Evolutionary conservation across 1,140 invertebrate genomes (phyloP).

Genomic region (Drosophila sechellia): DNA sequence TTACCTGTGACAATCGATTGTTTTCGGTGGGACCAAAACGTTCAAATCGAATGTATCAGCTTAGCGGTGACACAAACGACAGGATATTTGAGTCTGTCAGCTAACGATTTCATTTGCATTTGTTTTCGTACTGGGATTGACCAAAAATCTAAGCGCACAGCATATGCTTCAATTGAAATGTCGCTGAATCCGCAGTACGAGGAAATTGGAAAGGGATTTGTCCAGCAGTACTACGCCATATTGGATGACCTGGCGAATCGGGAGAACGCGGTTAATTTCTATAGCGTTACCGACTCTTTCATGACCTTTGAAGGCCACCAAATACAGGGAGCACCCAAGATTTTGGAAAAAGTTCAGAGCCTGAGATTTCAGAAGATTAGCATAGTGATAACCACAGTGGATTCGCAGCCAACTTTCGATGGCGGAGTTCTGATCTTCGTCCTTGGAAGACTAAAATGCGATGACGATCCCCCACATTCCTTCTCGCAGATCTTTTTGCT

Average conservation of each 20-base stretch:
- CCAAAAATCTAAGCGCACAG: not conserved
- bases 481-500: conserved; percentile 96
- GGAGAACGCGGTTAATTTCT: conserved; percentile 93
- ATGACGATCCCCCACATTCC: conserved; percentile 96
- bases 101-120: no score
- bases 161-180: conserved; percentile 86
- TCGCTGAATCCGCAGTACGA: conserved; percentile 95
- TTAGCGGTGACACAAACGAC: no score
- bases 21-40: not conserved
- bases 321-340: conserved; percentile 95
- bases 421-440: conserved; percentile 97
- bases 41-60: no score
- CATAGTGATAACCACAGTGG: conserved; percentile 95
- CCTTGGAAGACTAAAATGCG: conserved; percentile 95
- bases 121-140: not conserved
- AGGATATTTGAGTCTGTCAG: no score
- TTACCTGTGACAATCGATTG: not conserved
- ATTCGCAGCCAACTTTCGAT: conserved; percentile 98
- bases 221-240: conserved; percentile 95
- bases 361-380: conserved; percentile 96
- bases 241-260: conserved; percentile 95
- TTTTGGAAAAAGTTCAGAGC: conserved; percentile 96
- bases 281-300: conserved; percentile 95
- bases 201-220: conserved; percentile 96
- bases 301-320: conserved; percentile 98